These are phyloP conservation scores for Phymatocera aterrima DNA, from an alignment of 2,888 invertebrate genomes.

Conservation along the genomic window DNA sequence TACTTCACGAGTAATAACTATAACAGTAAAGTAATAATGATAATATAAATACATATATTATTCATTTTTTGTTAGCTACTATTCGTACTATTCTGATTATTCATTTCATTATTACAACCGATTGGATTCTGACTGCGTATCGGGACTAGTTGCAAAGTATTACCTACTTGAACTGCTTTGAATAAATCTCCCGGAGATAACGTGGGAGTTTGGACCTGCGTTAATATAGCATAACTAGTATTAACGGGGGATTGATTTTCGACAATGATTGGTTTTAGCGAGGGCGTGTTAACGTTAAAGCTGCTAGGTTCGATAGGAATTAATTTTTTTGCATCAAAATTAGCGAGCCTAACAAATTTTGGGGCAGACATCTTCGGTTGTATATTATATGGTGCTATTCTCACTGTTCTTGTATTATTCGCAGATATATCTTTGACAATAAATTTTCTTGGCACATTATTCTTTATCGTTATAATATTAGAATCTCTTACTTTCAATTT, in stretches of 20 bases:
- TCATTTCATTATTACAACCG: constrained; percentile 23
- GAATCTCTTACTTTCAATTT: constrained; percentile 31
- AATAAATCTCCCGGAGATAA: constrained; percentile 64
- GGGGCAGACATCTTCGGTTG: constrained; percentile 52
- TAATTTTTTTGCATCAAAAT: constrained; percentile 60
- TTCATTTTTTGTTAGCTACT: constrained; percentile 43
- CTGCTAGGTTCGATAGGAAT: constrained; percentile 60
- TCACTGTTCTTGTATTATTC: constrained; percentile 42
- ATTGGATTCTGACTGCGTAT: constrained; percentile 54
- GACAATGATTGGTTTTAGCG: constrained; percentile 51
- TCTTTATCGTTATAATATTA: constrained; percentile 42
- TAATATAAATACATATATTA: constrained; percentile 22
- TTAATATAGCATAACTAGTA: constrained; percentile 58
- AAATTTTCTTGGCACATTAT: constrained; percentile 47
- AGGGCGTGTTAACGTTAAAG: constrained; percentile 56
- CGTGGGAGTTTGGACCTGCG: constrained; percentile 57
- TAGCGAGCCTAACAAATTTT: constrained; percentile 59
- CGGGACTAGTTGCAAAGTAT: constrained; percentile 63
- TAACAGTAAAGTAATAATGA: constrained; percentile 30
- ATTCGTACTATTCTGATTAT: constrained; percentile 28
- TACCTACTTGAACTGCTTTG: constrained; percentile 65
- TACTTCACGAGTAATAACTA: constrained; percentile 18
- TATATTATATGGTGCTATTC: constrained; percentile 54
- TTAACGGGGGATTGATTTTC: constrained; percentile 47
- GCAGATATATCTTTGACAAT: constrained; percentile 42